phyloP scores from a whole-genome alignment of 2,797 vertebrate genomes.

The Brachyrhaphis roseni region DNA sequence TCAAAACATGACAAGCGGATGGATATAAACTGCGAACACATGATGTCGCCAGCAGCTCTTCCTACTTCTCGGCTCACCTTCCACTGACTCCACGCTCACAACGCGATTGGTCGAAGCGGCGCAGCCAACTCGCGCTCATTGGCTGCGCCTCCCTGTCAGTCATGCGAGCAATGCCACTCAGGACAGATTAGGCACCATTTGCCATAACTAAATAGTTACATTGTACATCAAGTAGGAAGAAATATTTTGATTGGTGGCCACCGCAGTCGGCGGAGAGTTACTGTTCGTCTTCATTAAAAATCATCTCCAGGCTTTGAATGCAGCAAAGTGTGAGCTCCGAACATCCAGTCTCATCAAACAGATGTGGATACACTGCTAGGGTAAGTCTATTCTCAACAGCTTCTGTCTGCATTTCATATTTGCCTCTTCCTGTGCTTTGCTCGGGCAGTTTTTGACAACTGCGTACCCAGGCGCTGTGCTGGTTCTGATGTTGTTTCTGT shows the following conservation, averaged over 20 bases:
- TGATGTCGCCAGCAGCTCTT: constrained; percentile 75
- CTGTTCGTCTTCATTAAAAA: constrained; percentile 1
- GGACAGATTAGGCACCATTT: constrained; percentile 84
- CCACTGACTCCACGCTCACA: constrained; percentile 54
- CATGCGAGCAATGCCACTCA: constrained; percentile 75
- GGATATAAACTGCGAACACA: constrained; percentile 74
- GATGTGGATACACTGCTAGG: constrained; percentile 80
- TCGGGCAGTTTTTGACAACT: constrained; percentile 39
- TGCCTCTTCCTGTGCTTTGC: constrained; percentile 43
- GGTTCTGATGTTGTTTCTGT: background rate
- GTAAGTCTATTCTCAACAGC: constrained; percentile 78
- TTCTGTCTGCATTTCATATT: constrained; percentile 46
- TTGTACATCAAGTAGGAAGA: constrained; percentile 69
- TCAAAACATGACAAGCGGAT: constrained; percentile 73
- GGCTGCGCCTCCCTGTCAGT: constrained; percentile 67
- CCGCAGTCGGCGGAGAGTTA: constrained; percentile 48
- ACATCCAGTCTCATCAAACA: constrained; percentile 62
- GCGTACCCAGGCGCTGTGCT: constrained; percentile 18
- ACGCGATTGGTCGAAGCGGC: constrained; percentile 65
- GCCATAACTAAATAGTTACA: constrained; percentile 84
- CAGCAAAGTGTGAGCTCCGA: constrained; percentile 50
- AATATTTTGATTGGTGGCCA: constrained; percentile 59
- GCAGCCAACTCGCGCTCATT: constrained; percentile 56
- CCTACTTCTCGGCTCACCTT: constrained; percentile 72
- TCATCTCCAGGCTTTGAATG: constrained; percentile 27